Evolutionary conservation across 2,888 invertebrate genomes (phyloP), one percentile per base, ranked within the genome.

Genomic region (Spodoptera picta): DNA sequence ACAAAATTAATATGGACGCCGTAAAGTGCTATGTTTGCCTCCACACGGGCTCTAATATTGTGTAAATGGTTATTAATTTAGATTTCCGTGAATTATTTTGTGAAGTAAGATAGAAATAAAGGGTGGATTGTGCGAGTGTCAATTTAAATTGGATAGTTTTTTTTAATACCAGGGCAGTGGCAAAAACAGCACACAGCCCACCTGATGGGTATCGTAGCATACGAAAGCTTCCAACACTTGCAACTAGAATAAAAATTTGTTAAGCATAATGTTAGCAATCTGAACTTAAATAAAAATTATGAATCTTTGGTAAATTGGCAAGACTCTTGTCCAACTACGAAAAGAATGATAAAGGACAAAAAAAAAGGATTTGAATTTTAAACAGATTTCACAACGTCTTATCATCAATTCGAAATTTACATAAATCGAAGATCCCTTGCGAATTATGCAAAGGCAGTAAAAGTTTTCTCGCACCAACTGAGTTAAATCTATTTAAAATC

Each of bases 1-100:
- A 57, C 48, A 57, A 51, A 60, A 61, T 69, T 60, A 75, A 65
- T 70, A 57, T 57, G 31, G 31, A 60, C 27, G 11, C 52, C 31
- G 36, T 50, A 57, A 61, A 41, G 49, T 54, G 24, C 45, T 27
- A 44, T 60, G 14, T 52, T 65, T 42, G 14, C 12, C 24, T 53
- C 7, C 10, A 27, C 10, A 43, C 44, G 4, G 4, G 31, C 12
- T 36, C 19, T 14, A 11, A 14, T 24, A 31, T 11, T 44, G 19
- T 1, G n/a, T 19, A 5, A 41, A 36, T 51, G 27, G 62, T 41
- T 45, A 12, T 57, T 67, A 4, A 12, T 42, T 36, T 27, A 5
- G 2, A 19, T 66, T 19, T 43, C 46, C n/a, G 14, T 14, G 19
- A 31, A 31, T 10, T 12, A 0, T 41, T 10, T 27, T 46, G 2